Conservation (phyloP, 2,888 invertebrate species). For the Heliothis peltigera region DNA sequence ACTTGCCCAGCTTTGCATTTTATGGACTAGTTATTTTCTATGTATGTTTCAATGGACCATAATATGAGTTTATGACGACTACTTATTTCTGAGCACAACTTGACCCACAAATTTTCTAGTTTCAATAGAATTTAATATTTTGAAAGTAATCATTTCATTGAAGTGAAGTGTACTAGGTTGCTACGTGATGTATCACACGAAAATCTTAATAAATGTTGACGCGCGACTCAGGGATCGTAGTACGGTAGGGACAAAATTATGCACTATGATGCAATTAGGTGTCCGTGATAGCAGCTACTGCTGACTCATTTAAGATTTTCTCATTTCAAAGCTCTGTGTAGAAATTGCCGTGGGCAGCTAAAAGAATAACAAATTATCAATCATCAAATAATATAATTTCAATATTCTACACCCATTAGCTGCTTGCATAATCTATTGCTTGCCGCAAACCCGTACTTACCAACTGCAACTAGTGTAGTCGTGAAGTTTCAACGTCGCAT, state of each 20-base stretch:
- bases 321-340: no score
- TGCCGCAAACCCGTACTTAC: background rate
- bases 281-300: background rate
- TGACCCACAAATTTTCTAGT: conserved; percentile 9
- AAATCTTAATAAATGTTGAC: conserved; percentile 11
- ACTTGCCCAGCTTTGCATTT: conserved; percentile 58
- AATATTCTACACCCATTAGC: background rate
- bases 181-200: conserved; percentile 17
- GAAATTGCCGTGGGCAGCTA: no score
- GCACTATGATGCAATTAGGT: background rate
- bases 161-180: background rate
- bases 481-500: background rate
- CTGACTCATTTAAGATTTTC: background rate
- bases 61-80: conserved; percentile 24
- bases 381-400: no score
- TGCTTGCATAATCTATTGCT: background rate
- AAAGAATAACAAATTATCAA: no score
- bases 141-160: conserved; percentile 6
- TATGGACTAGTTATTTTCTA: conserved; percentile 45
- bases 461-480: background rate
- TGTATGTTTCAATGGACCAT: conserved; percentile 35
- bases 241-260: background rate
- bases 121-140: background rate
- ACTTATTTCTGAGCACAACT: conserved; percentile 5
- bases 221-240: background rate